Evolutionary conservation across 1,140 invertebrate species (phyloP), one percentile per base, ranked within the genome.

Genomic region (Drosophila auraria): DNA sequence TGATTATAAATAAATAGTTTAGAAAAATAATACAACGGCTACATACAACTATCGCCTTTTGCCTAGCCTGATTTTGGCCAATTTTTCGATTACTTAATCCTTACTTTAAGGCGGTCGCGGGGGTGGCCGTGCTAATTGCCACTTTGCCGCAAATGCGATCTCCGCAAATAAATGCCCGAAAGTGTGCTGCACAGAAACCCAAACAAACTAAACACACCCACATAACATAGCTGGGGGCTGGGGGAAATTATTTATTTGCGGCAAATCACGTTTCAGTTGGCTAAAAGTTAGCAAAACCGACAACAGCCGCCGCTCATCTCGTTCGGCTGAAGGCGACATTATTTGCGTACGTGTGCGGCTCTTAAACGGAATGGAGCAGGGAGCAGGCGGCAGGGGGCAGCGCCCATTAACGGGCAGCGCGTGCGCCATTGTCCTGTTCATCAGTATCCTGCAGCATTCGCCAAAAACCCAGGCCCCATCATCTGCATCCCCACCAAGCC

Each of bases 231-330:
- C 42, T 42, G 40, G 27, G 27, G 27, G 53, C 60, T 17, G 49
- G 62, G 60, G 56, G 69, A 78, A 78, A 78, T 78, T 78, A 78
- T 78, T 78, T 78, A 76, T 78, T 78, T 78, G 75, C 68, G 75
- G 75, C 76, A 78, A 78, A 78, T 78, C 76, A 78, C 76, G 76
- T 78, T 78, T 78, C 75, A 78, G 57, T 71, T 78, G 76, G 74
- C 76, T 70, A 78, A 78, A 78, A 78, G 76, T 78, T 78, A 71
- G 64, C 75, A 66, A 77, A 57, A 78, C 74, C 76, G 74, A 70
- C 76, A 78, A 62, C 76, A 70, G 76, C 65, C 57, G 45, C 63
- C 42, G 53, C 65, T 62, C 62, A 58, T 78, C 65, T 62, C 62
- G 40, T 78, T 51, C 75, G 42, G 58, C 75, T 69, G 58, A 78